Percentiles rank a stretch among this genome's conserved stretches.
Conservation (phyloP, 2,113 vertebrate genomes). For the Albula glossodonta region DNA sequence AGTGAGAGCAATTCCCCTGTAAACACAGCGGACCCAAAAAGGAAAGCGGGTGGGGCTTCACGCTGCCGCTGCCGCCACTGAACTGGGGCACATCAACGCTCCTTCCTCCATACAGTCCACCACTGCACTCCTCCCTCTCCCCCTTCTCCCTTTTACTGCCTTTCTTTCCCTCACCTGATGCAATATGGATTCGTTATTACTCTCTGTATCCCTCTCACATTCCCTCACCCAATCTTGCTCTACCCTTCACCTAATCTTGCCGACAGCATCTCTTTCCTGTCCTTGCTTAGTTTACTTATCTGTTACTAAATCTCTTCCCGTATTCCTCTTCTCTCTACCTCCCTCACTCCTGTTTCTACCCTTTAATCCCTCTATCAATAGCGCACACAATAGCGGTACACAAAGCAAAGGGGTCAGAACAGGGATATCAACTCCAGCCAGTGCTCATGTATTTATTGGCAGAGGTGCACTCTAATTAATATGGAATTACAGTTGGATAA, state of each 20-base stretch:
- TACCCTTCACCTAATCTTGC: no score
- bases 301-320: background rate
- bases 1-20: background rate
- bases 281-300: background rate
- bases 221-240: no score
- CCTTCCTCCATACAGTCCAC: background rate
- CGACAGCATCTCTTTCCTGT: background rate
- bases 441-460: no score
- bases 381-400: no score
- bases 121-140: background rate
- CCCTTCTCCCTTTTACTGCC: background rate
- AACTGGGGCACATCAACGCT: background rate
- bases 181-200: background rate
- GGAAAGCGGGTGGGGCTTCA: background rate
- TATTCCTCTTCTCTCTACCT: background rate
- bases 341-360: background rate
- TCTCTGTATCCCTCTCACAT: background rate
- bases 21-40: background rate
- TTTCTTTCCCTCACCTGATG: background rate
- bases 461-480: no score
- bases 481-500: no score
- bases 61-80: background rate
- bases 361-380: background rate
- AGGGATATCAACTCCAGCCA: no score
- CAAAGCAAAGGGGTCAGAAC: no score